These are phyloP conservation scores for Actinia tenebrosa DNA, from an alignment of 64 coral and sea anemone genomes.

Conservation along the genomic window DNA sequence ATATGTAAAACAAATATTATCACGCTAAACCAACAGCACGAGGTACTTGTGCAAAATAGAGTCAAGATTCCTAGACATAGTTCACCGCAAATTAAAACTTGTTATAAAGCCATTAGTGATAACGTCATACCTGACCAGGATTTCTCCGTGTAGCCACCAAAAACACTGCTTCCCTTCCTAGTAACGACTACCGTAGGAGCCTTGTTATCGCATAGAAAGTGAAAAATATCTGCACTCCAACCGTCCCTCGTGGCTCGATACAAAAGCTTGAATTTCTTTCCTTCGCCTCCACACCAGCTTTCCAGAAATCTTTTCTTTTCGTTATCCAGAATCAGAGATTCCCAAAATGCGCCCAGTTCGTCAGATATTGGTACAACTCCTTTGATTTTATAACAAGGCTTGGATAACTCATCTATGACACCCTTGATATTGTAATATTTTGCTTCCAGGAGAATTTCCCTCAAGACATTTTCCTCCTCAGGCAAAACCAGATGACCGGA, in stretches of 20 bases:
- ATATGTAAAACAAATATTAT: neutral
- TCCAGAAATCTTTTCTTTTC: neutral
- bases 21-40: too few species aligned
- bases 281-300: neutral
- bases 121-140: conserved; percentile 24
- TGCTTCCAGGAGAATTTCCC: conserved; percentile 14
- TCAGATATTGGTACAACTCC: neutral
- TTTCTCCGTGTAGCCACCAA: conserved; percentile 39
- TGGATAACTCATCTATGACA: neutral
- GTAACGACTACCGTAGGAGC: conserved; percentile 29
- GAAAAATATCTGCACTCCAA: conserved; percentile 22
- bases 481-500: neutral
- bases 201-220: conserved; percentile 32
- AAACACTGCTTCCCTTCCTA: conserved; percentile 30
- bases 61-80: neutral
- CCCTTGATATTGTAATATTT: conserved; percentile 11
- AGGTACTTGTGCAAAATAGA: neutral
- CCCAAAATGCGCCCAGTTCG: neutral
- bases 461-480: neutral
- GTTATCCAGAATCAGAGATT: neutral
- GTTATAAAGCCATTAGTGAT: neutral
- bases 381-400: neutral
- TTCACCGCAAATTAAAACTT: neutral
- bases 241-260: conserved; percentile 27
- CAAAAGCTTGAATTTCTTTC: neutral